These are phyloP conservation scores for Amaurobius ferox DNA, from an alignment of 2,888 invertebrate genomes.

Conservation along the genomic window DNA sequence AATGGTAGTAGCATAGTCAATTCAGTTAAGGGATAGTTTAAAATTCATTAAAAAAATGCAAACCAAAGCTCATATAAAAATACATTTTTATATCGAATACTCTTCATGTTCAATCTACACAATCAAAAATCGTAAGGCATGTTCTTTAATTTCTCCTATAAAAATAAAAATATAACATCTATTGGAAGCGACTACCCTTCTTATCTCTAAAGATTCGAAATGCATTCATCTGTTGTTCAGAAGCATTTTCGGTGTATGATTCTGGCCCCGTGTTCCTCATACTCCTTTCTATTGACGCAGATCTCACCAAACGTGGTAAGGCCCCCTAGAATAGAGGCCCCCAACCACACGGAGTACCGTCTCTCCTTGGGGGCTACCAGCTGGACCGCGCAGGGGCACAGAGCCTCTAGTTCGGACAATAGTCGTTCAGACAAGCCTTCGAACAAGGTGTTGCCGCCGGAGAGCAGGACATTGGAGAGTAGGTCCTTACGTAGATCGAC, in stretches of 20 bases:
- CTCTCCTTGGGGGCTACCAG: slow-evolving; percentile 76
- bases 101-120: too few species aligned
- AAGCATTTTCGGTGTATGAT: slow-evolving; percentile 75
- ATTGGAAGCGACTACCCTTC: too few species aligned
- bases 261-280: slow-evolving; percentile 74
- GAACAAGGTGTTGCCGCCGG: slow-evolving; percentile 76
- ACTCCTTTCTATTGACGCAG: slow-evolving; percentile 74
- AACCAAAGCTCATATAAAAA: too few species aligned
- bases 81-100: too few species aligned
- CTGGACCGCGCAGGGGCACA: slow-evolving; percentile 76
- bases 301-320: slow-evolving; percentile 74
- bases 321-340: slow-evolving; percentile 76
- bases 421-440: slow-evolving; percentile 74
- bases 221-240: too few species aligned
- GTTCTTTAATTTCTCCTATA: too few species aligned
- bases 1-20: too few species aligned
- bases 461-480: slow-evolving; percentile 75
- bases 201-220: too few species aligned
- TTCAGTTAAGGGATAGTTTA: too few species aligned
- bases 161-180: too few species aligned
- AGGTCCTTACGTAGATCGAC: slow-evolving; percentile 76
- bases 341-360: slow-evolving; percentile 77
- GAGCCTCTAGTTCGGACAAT: slow-evolving; percentile 75
- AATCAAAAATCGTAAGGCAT: too few species aligned
- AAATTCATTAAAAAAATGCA: too few species aligned